Conservation (phyloP, 1,140 invertebrate species). For the Chrysoperla carnea region DNA sequence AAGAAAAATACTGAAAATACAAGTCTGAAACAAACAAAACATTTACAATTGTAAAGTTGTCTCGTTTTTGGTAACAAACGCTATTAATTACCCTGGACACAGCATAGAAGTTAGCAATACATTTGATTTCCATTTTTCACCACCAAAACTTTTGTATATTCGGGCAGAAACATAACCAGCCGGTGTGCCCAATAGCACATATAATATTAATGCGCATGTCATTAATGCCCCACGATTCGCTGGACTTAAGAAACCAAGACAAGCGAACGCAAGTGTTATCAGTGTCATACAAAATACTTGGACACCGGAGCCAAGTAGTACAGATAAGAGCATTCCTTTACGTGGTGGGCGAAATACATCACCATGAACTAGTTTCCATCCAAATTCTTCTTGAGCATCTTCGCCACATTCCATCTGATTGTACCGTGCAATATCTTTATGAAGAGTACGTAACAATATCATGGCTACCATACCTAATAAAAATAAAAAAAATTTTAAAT, state of each 20-base stretch:
- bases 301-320: conserved; percentile 85
- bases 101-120: conserved; percentile 89
- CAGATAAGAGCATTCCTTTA: conserved; percentile 89
- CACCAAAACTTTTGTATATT: conserved; percentile 96
- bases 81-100: conserved; percentile 65
- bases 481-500: background rate
- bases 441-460: conserved; percentile 92
- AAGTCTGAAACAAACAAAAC: conserved; percentile 43
- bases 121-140: conserved; percentile 97
- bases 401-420: conserved; percentile 94
- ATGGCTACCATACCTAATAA: conserved; percentile 94
- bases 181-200: conserved; percentile 85
- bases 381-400: conserved; percentile 97
- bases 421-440: conserved; percentile 97
- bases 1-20: conserved; percentile 92
- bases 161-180: conserved; percentile 92
- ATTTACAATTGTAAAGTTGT: background rate
- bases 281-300: conserved; percentile 74
- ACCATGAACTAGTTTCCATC: conserved; percentile 96
- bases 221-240: conserved; percentile 96
- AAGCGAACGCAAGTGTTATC: conserved; percentile 82
- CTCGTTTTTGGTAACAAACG: background rate
- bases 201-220: conserved; percentile 93
- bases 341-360: conserved; percentile 92
- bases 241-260: conserved; percentile 92